Conservation (phyloP, 2,888 invertebrate genomes). For the Hypena proboscidalis region DNA sequence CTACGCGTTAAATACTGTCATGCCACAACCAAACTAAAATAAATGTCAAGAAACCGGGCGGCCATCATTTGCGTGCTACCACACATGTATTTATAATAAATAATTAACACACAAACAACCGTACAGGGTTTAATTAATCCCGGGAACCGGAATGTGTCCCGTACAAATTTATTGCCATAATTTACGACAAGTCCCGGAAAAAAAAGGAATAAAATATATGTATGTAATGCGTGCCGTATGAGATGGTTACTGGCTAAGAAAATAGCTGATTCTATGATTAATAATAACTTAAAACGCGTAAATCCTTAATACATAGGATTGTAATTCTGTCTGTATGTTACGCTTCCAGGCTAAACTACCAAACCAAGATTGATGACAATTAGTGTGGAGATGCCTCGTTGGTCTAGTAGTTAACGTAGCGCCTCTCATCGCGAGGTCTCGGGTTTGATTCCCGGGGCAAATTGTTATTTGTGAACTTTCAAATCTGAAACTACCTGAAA, state of each 20-base stretch:
- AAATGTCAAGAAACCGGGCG: slow-evolving; percentile 10
- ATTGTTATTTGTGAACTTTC: too few relatives aligned
- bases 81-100: slow-evolving; percentile 44
- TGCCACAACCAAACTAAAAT: slow-evolving; percentile 1
- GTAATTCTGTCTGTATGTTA: too few relatives aligned
- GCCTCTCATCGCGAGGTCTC: too few relatives aligned
- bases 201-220: slow-evolving; percentile 73
- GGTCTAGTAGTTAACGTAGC: too few relatives aligned
- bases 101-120: slow-evolving; percentile 51
- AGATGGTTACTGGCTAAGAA: slow-evolving; percentile 38
- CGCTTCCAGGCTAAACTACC: too few relatives aligned
- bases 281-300: too few relatives aligned
- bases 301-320: too few relatives aligned
- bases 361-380: too few relatives aligned
- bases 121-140: slow-evolving; percentile 78
- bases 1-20: neutral
- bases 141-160: slow-evolving; percentile 66
- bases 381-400: too few relatives aligned
- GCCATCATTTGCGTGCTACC: slow-evolving; percentile 34
- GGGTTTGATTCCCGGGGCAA: too few relatives aligned
- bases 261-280: slow-evolving; percentile 10
- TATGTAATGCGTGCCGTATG: slow-evolving; percentile 57
- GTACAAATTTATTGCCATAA: slow-evolving; percentile 76
- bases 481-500: too few relatives aligned
- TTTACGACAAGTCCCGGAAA: slow-evolving; percentile 73